Evolutionary conservation across 2,113 vertebrate species (phyloP), one percentile per base, ranked within the genome.

Genomic region (Petrocephalus microphthalmus): DNA sequence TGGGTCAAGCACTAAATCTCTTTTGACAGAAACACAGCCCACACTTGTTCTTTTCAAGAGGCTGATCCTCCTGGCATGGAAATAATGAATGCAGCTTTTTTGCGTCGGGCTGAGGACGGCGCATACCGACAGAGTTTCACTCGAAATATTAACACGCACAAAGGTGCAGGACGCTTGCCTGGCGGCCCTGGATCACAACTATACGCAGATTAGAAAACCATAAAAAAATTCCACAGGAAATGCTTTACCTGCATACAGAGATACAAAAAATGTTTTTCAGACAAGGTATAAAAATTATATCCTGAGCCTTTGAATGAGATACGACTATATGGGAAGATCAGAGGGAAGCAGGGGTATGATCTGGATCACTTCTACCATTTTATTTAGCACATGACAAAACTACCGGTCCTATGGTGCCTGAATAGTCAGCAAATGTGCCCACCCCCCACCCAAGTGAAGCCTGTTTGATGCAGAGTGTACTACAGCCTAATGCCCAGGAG

Each of bases 11-110:
- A 95, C 92, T 95, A 94, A 94, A 93, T 91, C 92, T 94, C 91
- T 92, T 92, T 91, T 94, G 94, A 96, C 91, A 95, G 93, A 93
- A 94, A 96, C 93, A 94, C 93, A 95, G 94, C 92, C 92, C 94
- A 93, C 93, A 94, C 94, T 96, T 96, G 95, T 96, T 95, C 95
- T 94, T 90, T 92, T 94, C 92, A 93, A 94, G 95, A 95, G 94
- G 91, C 93, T 93, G 94, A 95, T 92, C 93, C 93, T 95, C 92
- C 90, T 90, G 87, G 93, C 92, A 91, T 91, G 93, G 91, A 93
- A 93, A 93, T 92, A 93, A 96, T 95, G 93, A 94, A 95, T 92
- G 90, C 92, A 92, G 94, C 33, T 93, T 95, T 93, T 95, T 89
- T 88, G 92, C 93, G 92, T 93, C 94, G 93, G 94, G 93, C 92